Percentiles rank a stretch among this genome's conserved stretches.
phyloP scores from a whole-genome alignment of 37 sponge, comb jelly and placozoan genomes.

The Spongilla lacustris region DNA sequence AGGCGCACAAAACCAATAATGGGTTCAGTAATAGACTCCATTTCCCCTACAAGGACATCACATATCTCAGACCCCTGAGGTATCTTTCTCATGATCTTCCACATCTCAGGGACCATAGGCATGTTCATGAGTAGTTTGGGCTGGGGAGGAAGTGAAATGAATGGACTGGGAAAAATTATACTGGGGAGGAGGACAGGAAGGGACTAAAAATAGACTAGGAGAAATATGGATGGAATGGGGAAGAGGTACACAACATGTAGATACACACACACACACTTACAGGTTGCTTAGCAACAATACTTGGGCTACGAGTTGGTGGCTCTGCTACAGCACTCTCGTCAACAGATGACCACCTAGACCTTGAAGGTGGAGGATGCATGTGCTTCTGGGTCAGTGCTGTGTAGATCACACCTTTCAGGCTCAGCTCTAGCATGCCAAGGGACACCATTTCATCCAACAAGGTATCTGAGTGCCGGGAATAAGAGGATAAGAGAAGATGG shows the following conservation, averaged over 20 bases:
- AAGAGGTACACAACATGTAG: too few species aligned
- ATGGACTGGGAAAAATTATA: too few species aligned
- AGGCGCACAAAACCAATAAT: conserved; percentile 95
- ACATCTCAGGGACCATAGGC: neutral
- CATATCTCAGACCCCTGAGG: conserved; percentile 89
- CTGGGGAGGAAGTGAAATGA: conserved; percentile 3
- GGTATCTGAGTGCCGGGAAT: conserved; percentile 31
- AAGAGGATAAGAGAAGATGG: neutral
- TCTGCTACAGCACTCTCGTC: neutral
- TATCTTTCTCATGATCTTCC: conserved; percentile 70
- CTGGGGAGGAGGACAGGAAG: neutral
- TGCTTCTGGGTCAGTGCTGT: conserved; percentile 78
- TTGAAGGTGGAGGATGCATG: conserved; percentile 44
- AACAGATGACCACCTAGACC: neutral
- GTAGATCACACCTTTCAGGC: conserved; percentile 57
- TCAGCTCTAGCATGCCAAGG: conserved; percentile 56
- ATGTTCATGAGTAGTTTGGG: neutral
- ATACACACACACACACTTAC: neutral
- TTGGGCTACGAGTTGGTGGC: neutral
- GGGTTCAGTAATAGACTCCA: conserved; percentile 81
- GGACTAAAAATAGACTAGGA: neutral
- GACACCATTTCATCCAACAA: conserved; percentile 78
- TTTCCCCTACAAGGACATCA: conserved; percentile 93
- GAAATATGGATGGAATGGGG: neutral
- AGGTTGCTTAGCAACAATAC: neutral